These are phyloP conservation scores for Coenonympha glycerion DNA, from an alignment of 2,888 invertebrate species.

Conservation along the genomic window DNA sequence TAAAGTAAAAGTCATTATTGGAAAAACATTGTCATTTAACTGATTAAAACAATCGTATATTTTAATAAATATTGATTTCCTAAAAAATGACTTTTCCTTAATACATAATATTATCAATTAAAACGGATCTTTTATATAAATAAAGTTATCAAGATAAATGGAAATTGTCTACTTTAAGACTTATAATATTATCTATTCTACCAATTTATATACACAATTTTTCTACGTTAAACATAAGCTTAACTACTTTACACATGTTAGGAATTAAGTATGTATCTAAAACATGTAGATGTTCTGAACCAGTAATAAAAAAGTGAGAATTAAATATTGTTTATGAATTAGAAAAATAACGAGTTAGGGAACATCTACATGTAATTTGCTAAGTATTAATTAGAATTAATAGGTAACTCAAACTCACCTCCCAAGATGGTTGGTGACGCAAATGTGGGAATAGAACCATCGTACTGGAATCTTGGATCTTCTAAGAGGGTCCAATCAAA, in stretches of 20 bases:
- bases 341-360: neutral
- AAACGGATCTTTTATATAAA: neutral
- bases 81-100: neutral
- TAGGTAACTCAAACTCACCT: slow-evolving; percentile 56
- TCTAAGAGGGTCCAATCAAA: slow-evolving; percentile 40
- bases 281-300: slow-evolving; percentile 10
- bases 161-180: neutral
- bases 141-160: neutral
- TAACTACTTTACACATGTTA: slow-evolving; percentile 15
- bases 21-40: too few relatives aligned
- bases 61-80: neutral
- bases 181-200: neutral
- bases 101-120: neutral
- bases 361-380: slow-evolving; percentile 14
- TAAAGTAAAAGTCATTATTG: neutral
- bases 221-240: slow-evolving; percentile 1
- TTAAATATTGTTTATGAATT: neutral
- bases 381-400: slow-evolving; percentile 24
- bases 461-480: slow-evolving; percentile 42
- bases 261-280: too few relatives aligned
- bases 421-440: slow-evolving; percentile 47
- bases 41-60: too few relatives aligned
- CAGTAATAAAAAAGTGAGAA: neutral
- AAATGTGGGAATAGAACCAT: slow-evolving; percentile 47
- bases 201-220: neutral